These are phyloP conservation scores for Enteromius radiatus DNA, from an alignment of 2,797 vertebrate species.

Conservation along the genomic window DNA sequence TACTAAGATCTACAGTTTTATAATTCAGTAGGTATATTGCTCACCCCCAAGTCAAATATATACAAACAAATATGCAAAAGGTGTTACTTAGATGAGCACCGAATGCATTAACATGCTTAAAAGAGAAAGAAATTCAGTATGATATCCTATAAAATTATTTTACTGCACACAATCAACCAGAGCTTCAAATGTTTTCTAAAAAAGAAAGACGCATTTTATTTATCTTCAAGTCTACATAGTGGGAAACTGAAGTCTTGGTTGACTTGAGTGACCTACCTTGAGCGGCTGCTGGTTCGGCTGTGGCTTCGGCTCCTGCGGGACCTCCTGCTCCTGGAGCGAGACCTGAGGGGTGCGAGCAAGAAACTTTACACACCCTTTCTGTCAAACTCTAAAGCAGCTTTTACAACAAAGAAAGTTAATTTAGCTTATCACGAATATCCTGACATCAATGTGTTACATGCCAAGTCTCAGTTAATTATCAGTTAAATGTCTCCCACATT, in stretches of 20 bases:
- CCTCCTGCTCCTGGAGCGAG: conserved; percentile 91
- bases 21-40: too few relatives aligned
- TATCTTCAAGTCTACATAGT: not conserved
- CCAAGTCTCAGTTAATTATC: not conserved
- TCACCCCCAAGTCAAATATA: too few relatives aligned
- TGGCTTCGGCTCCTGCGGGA: conserved; percentile 93
- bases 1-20: not conserved
- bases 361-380: not conserved
- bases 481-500: not conserved
- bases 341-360: conserved; percentile 73
- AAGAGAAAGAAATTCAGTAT: too few relatives aligned
- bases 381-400: not conserved
- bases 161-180: not conserved
- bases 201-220: not conserved
- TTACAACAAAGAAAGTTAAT: not conserved
- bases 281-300: conserved; percentile 89
- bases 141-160: not conserved
- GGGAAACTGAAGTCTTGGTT: not conserved
- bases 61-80: not conserved
- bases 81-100: not conserved
- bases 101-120: not conserved
- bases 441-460: not conserved
- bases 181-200: not conserved
- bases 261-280: conserved; percentile 69
- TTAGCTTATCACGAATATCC: not conserved